Base-by-base conservation (phyloP, 2,797 vertebrate genomes). In the Coilia nasus region DNA sequence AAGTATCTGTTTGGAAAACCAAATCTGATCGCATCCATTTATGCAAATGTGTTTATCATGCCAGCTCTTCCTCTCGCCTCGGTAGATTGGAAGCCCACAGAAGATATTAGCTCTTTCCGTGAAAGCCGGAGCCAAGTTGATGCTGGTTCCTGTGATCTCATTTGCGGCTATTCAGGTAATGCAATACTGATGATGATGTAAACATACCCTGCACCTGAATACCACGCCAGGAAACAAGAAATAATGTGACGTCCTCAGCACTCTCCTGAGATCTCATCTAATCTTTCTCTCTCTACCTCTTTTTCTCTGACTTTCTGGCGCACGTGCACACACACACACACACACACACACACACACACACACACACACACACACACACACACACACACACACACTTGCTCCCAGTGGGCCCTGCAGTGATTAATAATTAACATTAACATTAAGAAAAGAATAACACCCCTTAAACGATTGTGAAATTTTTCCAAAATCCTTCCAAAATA, bases 21-120 rank as follows among this genome's bases (percentile, higher is more conserved):
- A 75, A 28, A 75, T 41, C 31, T 75, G 31, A 75, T 75, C 31
- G 67, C 31, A 75, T 75, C 67, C 28, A 41, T 75, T 75, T 41
- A 75, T 75, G 67, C 67, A 75, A 75, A 75, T 75, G 67, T 75
- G 28, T 75, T 75, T 15, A 75, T 75, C 25, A 41, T 75, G 67
- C 28, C 67, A 41, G 35, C 67, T 1, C 31, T 75, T 75, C 4
- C 67, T 19, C 3, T 28, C 17, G 59, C 21, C 21, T 15, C 59
- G 9, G 21, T n/a, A 35, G 67, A 75, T 41, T 35, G 67, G 28
- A 75, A 67, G 62, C 62, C 62, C 23, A 67, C 62, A 4, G 23
- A 75, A 75, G 67, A 35, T 41, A 17, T 35, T 41, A 75, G 3
- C 4, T 2, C 6, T 23, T 62, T 62, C 28, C 28, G 17, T 35